Percentiles rank a stretch among this genome's conserved stretches.
phyloP scores from a whole-genome alignment of 2,888 invertebrate genomes.

The Hirtodrosophila confusa region DNA sequence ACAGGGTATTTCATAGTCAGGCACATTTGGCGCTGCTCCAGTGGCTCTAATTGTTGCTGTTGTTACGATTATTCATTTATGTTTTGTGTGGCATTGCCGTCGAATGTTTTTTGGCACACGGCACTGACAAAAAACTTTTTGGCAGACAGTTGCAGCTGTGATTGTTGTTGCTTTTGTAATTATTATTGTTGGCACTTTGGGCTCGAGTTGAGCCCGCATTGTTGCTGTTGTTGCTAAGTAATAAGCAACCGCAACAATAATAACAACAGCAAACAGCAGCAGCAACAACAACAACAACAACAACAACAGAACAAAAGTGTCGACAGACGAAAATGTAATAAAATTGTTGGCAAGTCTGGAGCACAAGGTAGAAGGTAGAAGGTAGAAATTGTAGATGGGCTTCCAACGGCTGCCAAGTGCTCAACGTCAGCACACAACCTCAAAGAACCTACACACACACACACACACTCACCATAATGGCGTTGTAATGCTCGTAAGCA shows the following conservation, averaged over 20 bases:
- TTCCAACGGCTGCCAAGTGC: conserved; percentile 45
- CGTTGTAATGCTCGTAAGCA: conserved; percentile 70
- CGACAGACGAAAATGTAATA: conserved; percentile 76
- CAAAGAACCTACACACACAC: conserved; percentile 12
- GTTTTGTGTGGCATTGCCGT: conserved; percentile 67
- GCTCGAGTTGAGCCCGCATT: conserved; percentile 34
- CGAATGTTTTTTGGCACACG: conserved; percentile 58
- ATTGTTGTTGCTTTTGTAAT: conserved; percentile 48
- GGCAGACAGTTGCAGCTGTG: conserved; percentile 55
- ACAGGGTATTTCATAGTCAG: conserved; percentile 7
- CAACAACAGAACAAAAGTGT: conserved; percentile 58
- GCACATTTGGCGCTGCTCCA: neutral
- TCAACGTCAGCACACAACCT: conserved; percentile 19
- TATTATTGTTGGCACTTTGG: conserved; percentile 74
- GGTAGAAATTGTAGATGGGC: conserved; percentile 21
- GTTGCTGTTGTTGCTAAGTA: conserved; percentile 42
- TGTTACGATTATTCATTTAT: conserved; percentile 63
- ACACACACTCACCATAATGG: conserved; percentile 40
- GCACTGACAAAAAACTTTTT: conserved; percentile 49
- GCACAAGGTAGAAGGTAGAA: conserved; percentile 25
- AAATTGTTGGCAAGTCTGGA: conserved; percentile 70
- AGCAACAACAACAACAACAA: conserved; percentile 15
- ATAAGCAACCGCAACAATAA: conserved; percentile 64
- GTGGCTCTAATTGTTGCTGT: conserved; percentile 40
- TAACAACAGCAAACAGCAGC: conserved; percentile 15